These are phyloP conservation scores for Agrypnus murinus DNA, from an alignment of 2,888 invertebrate species.

Conservation along the genomic window DNA sequence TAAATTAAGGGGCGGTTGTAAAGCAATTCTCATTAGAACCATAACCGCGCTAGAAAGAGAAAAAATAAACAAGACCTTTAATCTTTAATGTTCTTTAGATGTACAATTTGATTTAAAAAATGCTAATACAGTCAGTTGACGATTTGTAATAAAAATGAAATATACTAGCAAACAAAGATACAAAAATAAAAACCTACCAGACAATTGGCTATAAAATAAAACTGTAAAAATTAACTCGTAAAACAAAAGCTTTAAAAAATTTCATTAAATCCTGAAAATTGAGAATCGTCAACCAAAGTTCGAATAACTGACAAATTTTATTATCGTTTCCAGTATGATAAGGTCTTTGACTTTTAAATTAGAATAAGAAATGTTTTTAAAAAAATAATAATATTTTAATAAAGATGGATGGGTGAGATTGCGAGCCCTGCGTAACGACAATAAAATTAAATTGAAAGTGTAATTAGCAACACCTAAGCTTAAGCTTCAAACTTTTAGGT, in stretches of 20 bases:
- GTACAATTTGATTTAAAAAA: neutral
- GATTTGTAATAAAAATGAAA: constrained; percentile 7
- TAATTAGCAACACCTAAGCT: too few species aligned
- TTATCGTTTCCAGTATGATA: neutral
- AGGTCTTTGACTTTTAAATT: neutral
- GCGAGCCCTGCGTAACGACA: too few species aligned
- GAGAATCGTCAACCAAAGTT: neutral
- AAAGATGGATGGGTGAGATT: neutral
- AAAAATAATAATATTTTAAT: neutral
- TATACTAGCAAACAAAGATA: neutral
- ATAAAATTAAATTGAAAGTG: too few species aligned
- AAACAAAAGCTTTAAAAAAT: constrained; percentile 7
- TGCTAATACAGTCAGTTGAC: too few species aligned
- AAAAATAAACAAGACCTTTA: neutral
- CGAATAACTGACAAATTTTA: neutral
- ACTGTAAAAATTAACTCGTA: neutral
- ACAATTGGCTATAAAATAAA: constrained; percentile 10
- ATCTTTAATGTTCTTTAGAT: too few species aligned
- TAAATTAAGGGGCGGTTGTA: constrained; percentile 45
- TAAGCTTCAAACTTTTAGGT: too few species aligned
- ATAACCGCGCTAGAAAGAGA: neutral
- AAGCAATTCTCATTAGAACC: constrained; percentile 35
- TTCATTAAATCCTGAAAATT: neutral
- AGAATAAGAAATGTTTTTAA: neutral
- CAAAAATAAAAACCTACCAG: neutral